Base-by-base conservation (phyloP, 2,888 invertebrate species). In the Hypercompe scribonia region DNA sequence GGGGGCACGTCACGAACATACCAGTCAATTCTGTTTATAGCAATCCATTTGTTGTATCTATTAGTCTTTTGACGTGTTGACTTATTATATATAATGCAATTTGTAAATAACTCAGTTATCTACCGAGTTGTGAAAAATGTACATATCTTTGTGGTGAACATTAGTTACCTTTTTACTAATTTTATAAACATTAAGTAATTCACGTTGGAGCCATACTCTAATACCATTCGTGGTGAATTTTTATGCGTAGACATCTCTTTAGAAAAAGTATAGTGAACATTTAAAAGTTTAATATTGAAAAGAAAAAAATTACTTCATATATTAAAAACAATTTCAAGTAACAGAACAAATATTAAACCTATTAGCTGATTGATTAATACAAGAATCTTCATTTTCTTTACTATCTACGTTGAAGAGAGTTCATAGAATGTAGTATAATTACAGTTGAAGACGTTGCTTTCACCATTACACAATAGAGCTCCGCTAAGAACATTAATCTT, bases 1-100 rank as follows among this genome's bases (percentile, higher is more conserved):
- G 86, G 90, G 90, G n/a, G 90, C 75, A 88, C 83, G 88, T 90
- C 89, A 90, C 82, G 75, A 82, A 68, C 86, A 87, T 82, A 84
- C 80, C 78, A 84, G 78, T 84, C 82, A 82, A 82, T 86, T 85
- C 80, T 83, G 84, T 84, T 81, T 83, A 81, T 82, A 83, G 81
- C 77, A 79, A 78, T 83, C 81, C 84, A 84, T 83, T 82, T 82
- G 77, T 79, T 81, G 80, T 80, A 77, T 80, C 73, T 70, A 70
- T 70, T 67, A 67, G 64, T 68, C 72, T 64, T 70, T 64, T 68
- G 67, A 64, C 63, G 39, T 67, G 63, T 70, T 70, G 61, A 70
- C 64, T 68, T 72, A 72, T 46, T 67, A 46, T 68, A 50, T 33
- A 15, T 10, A 28, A 68, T 64, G 21, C 24, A 64, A 50, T 54